Base-by-base conservation (phyloP, 1,140 invertebrate genomes). In the Andrena cerasifolii region DNA sequence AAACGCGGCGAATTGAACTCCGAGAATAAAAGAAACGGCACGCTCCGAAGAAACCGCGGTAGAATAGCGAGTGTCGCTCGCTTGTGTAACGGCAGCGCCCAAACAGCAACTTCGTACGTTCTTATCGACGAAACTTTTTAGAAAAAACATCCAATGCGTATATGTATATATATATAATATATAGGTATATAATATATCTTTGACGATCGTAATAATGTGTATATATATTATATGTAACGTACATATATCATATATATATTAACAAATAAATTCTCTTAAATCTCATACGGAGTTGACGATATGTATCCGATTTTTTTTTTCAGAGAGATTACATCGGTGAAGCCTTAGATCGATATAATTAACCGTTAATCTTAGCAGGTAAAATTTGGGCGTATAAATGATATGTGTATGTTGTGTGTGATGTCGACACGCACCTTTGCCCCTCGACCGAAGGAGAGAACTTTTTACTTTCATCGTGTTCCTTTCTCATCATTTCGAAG, bases 251-350 rank as follows among this genome's bases (percentile, higher is more conserved):
- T 84, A 80, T 80, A 85, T 87, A 88, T 86, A 75, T 87, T 88
- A 89, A 90, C 88, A 89, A 87, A 87, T 88, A 85, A 84, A 82
- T 86, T 82, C 61, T 85, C 73, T 80, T 82, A 83, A 89, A 90
- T 85, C 74, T 89, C 82, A 83, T 85, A 83, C 76, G 36, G 36
- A 40, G 79, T 83, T 88, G 63, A 84, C 78, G 88, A 90, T 90
- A 90, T 90, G 87, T 89, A 86, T 90, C 83, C 65, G 83, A 88
- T 90, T 61, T 86, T 88, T 86, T n/a, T n/a, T n/a, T n/a, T n/a
- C n/a, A n/a, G n/a, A 82, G 67, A 88, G 82, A 80, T 87, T 82
- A 80, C 63, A 75, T 82, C 61, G 79, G 76, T 54, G 72, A 86
- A 81, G 74, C 70, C 56, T 83, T 81, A 84, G 68, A 80, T 77